Percentiles rank a stretch among this genome's conserved stretches.
phyloP scores from a whole-genome alignment of 1,140 invertebrate species.

The Neodiprion pinetum region DNA sequence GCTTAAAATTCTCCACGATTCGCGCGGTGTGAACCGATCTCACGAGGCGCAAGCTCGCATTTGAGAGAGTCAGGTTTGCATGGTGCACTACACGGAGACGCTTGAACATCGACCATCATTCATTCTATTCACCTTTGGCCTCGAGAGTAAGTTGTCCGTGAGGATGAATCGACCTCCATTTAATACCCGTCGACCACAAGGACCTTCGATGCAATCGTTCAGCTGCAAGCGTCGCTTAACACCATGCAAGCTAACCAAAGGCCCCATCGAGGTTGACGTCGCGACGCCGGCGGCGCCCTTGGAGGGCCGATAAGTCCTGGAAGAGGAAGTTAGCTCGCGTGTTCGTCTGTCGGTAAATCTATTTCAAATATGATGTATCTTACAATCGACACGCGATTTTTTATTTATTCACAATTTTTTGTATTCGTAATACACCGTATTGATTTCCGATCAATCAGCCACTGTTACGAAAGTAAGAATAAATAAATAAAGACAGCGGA shows the following conservation, averaged over 20 bases:
- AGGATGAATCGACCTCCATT: neutral
- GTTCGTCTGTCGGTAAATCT: constrained; percentile 31
- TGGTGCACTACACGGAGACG: too few relatives aligned
- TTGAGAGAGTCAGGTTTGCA: too few relatives aligned
- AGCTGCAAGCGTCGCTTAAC: neutral
- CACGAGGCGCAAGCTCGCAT: too few relatives aligned
- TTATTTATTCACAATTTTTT: neutral
- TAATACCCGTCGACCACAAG: neutral
- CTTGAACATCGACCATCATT: neutral
- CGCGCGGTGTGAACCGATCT: too few relatives aligned
- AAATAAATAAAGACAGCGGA: too few relatives aligned
- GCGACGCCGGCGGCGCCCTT: neutral
- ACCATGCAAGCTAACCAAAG: neutral
- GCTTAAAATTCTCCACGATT: too few relatives aligned
- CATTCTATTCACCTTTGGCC: neutral
- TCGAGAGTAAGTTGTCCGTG: neutral
- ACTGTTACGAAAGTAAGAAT: neutral
- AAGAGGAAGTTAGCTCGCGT: constrained; percentile 17
- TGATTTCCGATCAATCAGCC: constrained; percentile 44
- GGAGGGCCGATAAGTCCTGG: constrained; percentile 26
- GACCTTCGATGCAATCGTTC: constrained; percentile 1
- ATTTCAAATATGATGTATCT: constrained; percentile 35
- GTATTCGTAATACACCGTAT: constrained; percentile 27
- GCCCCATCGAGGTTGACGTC: neutral
- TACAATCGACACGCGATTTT: neutral